A percentile compares a stretch with the other conserved stretches of the same genome.
Evolutionary conservation across 2,888 invertebrate species (phyloP).

Genomic region (Ormyrus thymus): DNA sequence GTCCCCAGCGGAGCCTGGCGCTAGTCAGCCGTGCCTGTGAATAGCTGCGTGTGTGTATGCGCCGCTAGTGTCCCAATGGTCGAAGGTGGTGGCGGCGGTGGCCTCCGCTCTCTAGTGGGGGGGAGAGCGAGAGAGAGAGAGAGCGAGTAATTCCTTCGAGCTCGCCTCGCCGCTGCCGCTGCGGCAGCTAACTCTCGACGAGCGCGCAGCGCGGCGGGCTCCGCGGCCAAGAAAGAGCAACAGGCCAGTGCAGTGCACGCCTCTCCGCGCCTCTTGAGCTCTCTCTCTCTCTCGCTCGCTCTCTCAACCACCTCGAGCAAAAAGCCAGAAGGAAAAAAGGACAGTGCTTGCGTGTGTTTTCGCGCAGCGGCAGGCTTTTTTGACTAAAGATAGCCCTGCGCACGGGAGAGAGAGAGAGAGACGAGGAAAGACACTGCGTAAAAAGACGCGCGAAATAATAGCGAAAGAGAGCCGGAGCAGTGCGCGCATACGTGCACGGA

Average conservation of each 20-base stretch:
- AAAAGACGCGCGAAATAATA: conserved; percentile 14
- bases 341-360: background rate
- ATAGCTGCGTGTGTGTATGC: background rate
- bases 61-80: background rate
- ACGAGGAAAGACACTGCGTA: conserved; percentile 27
- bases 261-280: conserved; percentile 60
- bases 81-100: background rate
- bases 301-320: too few species aligned
- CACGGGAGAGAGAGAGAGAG: conserved; percentile 8
- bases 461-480: too few species aligned
- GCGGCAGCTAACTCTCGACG: background rate
- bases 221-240: conserved; percentile 66
- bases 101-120: background rate
- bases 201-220: conserved; percentile 49
- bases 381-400: conserved; percentile 1
- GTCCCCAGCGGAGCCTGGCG: too few species aligned
- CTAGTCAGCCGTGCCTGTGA: too few species aligned
- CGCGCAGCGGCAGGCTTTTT: background rate
- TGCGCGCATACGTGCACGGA: background rate
- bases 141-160: conserved; percentile 18
- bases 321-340: too few species aligned
- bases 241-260: conserved; percentile 63
- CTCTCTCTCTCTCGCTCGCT: conserved; percentile 52
- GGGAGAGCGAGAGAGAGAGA: conserved; percentile 14
- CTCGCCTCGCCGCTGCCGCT: background rate